Evolutionary conservation across 2,888 invertebrate species (phyloP).

Genomic region (Megamerina dolium): DNA sequence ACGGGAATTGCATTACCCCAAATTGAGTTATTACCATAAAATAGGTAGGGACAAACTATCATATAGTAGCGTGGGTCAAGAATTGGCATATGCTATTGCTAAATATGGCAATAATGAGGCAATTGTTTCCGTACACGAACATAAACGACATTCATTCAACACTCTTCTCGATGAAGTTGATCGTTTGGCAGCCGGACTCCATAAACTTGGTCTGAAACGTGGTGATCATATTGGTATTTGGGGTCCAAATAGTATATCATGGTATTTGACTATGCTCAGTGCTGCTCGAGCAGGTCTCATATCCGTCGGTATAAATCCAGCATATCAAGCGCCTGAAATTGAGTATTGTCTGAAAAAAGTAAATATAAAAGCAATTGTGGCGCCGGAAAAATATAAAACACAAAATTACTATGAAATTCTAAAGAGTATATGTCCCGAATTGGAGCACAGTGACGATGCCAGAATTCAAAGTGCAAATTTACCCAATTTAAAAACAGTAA

Average conservation of each 20-base stretch:
- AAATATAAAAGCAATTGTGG: constrained; percentile 60
- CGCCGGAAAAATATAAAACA: constrained; percentile 57
- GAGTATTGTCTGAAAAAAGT: constrained; percentile 68
- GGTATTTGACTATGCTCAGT: constrained; percentile 67
- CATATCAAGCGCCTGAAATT: constrained; percentile 64
- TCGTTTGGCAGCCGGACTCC: constrained; percentile 64
- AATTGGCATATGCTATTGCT: constrained; percentile 53
- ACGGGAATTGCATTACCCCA: too few species aligned
- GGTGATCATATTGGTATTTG: constrained; percentile 76
- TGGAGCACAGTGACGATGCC: constrained; percentile 49
- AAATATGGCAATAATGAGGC: constrained; percentile 56
- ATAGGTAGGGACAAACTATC: constrained; percentile 52
- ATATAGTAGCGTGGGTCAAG: constrained; percentile 55
- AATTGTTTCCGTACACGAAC: constrained; percentile 55
- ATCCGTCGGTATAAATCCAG: constrained; percentile 72
- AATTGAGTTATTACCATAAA: constrained; percentile 53
- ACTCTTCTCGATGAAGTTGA: constrained; percentile 55
- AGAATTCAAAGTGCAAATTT: constrained; percentile 49
- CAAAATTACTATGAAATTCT: constrained; percentile 65
- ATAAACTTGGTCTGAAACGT: constrained; percentile 60
- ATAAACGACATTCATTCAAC: constrained; percentile 51
- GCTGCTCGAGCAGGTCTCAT: constrained; percentile 66
- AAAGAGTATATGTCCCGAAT: constrained; percentile 55
- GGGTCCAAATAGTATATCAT: constrained; percentile 72
- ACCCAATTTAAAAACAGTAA: constrained; percentile 54